Percentiles rank a stretch among this genome's conserved stretches.
phyloP scores from a whole-genome alignment of 1,140 invertebrate species.

The Harlomillsia oculata region DNA sequence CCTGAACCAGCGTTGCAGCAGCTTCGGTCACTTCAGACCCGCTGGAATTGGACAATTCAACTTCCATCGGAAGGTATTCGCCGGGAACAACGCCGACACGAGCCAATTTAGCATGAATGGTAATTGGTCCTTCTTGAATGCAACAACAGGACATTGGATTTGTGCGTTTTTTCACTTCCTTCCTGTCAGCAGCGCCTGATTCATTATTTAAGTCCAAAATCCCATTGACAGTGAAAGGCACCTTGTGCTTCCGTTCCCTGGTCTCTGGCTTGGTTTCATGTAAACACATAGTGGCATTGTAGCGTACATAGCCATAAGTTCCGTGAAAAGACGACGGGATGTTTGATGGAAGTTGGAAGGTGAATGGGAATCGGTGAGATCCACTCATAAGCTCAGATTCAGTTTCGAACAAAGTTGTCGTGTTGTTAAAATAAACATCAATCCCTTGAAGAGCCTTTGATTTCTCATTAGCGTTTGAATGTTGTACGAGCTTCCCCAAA shows the following conservation, averaged over 20 bases:
- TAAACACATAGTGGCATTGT: conserved; percentile 13
- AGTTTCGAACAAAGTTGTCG: too few species aligned
- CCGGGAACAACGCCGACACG: conserved; percentile 3
- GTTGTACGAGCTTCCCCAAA: too few species aligned
- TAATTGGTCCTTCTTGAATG: not conserved
- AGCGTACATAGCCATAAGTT: conserved; percentile 25
- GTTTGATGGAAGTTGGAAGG: conserved; percentile 16
- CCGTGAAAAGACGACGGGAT: conserved; percentile 26
- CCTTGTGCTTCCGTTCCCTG: conserved; percentile 3
- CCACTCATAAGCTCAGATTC: too few species aligned
- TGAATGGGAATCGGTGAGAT: not conserved
- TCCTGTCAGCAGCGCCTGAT: conserved; percentile 3
- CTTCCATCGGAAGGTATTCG: not conserved
- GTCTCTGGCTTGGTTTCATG: not conserved
- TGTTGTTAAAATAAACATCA: too few species aligned
- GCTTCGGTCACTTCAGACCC: not conserved
- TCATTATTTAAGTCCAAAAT: conserved; percentile 32
- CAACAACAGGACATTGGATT: not conserved
- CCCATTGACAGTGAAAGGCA: conserved; percentile 28
- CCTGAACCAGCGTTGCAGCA: not conserved
- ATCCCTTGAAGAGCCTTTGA: too few species aligned
- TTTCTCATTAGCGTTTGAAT: too few species aligned
- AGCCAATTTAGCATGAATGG: not conserved
- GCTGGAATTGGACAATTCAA: conserved; percentile 2
- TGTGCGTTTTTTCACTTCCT: not conserved